These are phyloP conservation scores for Ophion ventricosus DNA, from an alignment of 2,888 invertebrate species.

Conservation along the genomic window DNA sequence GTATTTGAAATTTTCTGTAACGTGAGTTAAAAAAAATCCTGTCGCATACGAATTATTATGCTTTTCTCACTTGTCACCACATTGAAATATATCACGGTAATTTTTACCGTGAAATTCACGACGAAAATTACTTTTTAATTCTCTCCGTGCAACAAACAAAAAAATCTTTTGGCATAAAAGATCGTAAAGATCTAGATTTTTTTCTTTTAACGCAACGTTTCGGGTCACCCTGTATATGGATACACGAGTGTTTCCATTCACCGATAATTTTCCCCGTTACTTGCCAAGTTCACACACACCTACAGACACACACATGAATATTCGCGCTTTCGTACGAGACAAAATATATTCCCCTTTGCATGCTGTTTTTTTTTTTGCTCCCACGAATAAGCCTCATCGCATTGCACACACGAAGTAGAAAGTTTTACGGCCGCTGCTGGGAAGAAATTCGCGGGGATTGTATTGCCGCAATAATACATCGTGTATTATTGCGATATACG, in stretches of 20 bases:
- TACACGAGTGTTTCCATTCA: constrained; percentile 38
- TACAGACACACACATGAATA: neutral
- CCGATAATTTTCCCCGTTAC: constrained; percentile 41
- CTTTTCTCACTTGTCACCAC: too few relatives aligned
- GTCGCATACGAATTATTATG: too few relatives aligned
- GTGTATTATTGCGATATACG: neutral
- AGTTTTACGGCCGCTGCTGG: constrained; percentile 23
- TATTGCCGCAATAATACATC: constrained; percentile 13
- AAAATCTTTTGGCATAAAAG: too few relatives aligned
- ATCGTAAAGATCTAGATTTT: too few relatives aligned
- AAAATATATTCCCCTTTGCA: constrained; percentile 16
- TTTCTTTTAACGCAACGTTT: too few relatives aligned
- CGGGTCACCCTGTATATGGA: neutral
- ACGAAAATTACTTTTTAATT: too few relatives aligned
- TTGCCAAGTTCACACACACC: neutral
- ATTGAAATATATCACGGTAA: too few relatives aligned
- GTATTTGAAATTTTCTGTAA: too few relatives aligned
- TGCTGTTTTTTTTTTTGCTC: neutral
- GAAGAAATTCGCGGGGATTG: constrained; percentile 23
- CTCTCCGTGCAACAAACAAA: too few relatives aligned
- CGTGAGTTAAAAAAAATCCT: too few relatives aligned
- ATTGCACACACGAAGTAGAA: constrained; percentile 38
- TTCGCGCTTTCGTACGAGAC: neutral
- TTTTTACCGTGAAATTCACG: too few relatives aligned
- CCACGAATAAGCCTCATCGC: neutral